Percentiles rank a stretch among this genome's conserved stretches.
Evolutionary conservation across 2,888 invertebrate genomes (phyloP).

Genomic region (Agelastica alni): DNA sequence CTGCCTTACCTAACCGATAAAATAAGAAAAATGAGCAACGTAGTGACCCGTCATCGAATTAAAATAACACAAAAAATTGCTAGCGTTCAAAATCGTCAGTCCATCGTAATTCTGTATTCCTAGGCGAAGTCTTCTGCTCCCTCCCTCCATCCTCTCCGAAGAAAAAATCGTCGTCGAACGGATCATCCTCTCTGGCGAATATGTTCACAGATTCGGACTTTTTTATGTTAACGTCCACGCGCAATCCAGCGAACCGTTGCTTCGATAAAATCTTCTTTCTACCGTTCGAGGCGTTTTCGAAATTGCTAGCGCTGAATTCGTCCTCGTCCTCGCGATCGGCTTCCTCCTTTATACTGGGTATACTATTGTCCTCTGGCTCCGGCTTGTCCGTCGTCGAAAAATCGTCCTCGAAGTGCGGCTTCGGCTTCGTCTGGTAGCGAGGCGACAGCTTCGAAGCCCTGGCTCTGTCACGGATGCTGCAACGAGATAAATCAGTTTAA

Average conservation of each 20-base stretch:
- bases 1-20: too few relatives aligned
- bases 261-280: constrained; percentile 48
- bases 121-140: constrained; percentile 35
- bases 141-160: constrained; percentile 54
- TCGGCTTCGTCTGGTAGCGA: constrained; percentile 42
- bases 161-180: constrained; percentile 89
- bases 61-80: constrained; percentile 14
- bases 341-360: constrained; percentile 53
- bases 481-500: too few relatives aligned
- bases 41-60: constrained; percentile 7
- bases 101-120: constrained; percentile 55
- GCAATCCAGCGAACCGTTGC: constrained; percentile 44
- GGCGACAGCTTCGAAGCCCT: constrained; percentile 35
- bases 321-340: constrained; percentile 46
- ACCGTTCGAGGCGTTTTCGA: constrained; percentile 40
- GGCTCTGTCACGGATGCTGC: constrained; percentile 8
- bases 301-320: constrained; percentile 42
- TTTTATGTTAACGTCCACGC: constrained; percentile 68
- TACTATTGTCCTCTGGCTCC: constrained; percentile 40
- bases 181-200: constrained; percentile 83
- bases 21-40: background rate
- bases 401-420: constrained; percentile 63
- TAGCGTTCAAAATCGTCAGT: constrained; percentile 57
- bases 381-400: constrained; percentile 57
- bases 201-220: constrained; percentile 91